A percentile compares a stretch with the other conserved stretches of the same genome.
Conservation (phyloP, 1,140 invertebrate species). For the Drosophila pallidifrons region DNA sequence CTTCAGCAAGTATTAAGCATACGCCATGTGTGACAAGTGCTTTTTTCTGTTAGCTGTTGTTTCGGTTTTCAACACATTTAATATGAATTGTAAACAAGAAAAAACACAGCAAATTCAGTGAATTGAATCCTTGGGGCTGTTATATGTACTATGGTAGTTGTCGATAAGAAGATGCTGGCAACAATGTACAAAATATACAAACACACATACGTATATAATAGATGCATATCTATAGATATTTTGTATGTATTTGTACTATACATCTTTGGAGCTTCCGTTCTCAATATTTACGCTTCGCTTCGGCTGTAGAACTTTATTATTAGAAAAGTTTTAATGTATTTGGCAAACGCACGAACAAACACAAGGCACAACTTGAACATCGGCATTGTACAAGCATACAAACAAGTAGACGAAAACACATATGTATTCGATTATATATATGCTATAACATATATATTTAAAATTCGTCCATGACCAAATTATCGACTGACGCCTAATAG, state of each 20-base stretch:
- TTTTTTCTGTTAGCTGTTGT: constrained; percentile 9
- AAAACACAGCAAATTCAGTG: not conserved
- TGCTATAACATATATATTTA: constrained; percentile 11
- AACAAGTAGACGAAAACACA: not conserved
- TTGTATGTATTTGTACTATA: constrained; percentile 1
- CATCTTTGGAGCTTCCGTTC: constrained; percentile 66
- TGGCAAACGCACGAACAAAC: constrained; percentile 63
- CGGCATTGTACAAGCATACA: not conserved
- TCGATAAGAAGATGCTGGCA: constrained; percentile 14
- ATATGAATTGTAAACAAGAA: constrained; percentile 14
- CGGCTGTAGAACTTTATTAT: constrained; percentile 72
- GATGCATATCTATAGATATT: constrained; percentile 6
- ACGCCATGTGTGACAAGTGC: constrained; percentile 12
- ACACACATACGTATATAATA: not conserved
- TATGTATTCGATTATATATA: not conserved
- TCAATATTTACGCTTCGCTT: constrained; percentile 73
- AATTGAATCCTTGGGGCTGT: constrained; percentile 1
- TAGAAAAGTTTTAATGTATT: constrained; percentile 79
- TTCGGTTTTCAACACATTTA: constrained; percentile 14
- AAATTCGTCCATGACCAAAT: not conserved
- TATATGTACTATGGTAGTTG: not conserved
- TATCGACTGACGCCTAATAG: constrained; percentile 23
- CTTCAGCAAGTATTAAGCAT: constrained; percentile 16
- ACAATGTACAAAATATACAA: constrained; percentile 8
- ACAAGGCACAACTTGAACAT: constrained; percentile 19